A percentile compares a stretch with the other conserved stretches of the same genome.
phyloP scores from a whole-genome alignment of 2,113 vertebrate species.

The Perognathus longimembris region DNA sequence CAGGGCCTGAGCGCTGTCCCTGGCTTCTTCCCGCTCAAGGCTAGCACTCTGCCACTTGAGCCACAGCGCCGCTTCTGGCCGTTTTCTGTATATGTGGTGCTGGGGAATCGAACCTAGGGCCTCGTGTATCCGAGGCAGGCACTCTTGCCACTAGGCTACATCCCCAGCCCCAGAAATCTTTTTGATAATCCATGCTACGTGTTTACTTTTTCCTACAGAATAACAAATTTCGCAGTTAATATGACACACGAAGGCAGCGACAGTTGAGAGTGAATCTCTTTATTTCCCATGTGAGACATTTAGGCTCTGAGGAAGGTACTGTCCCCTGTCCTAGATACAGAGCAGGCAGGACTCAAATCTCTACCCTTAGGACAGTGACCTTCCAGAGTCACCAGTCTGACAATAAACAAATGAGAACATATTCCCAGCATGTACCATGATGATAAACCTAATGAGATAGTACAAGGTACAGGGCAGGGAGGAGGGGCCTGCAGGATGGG shows the following conservation, averaged over 20 bases:
- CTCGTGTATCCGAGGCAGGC: too few relatives aligned
- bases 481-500: neutral
- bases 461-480: neutral
- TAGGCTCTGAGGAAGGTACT: neutral
- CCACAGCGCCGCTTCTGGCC: too few relatives aligned
- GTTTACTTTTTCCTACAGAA: constrained; percentile 40
- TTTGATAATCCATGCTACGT: neutral
- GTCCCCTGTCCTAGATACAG: accelerated
- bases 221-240: neutral
- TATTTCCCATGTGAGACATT: neutral
- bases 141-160: too few relatives aligned
- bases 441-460: neutral
- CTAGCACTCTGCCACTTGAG: too few relatives aligned
- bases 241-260: neutral
- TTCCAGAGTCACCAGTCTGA: neutral
- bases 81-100: too few relatives aligned
- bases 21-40: too few relatives aligned
- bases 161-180: constrained; percentile 25
- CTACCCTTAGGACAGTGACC: neutral
- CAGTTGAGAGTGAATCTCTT: neutral
- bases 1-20: too few relatives aligned
- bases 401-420: neutral
- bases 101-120: too few relatives aligned
- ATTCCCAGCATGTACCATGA: neutral
- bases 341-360: neutral